These are phyloP conservation scores for Tetrax tetrax DNA, from an alignment of 2,113 vertebrate species.

Conservation along the genomic window DNA sequence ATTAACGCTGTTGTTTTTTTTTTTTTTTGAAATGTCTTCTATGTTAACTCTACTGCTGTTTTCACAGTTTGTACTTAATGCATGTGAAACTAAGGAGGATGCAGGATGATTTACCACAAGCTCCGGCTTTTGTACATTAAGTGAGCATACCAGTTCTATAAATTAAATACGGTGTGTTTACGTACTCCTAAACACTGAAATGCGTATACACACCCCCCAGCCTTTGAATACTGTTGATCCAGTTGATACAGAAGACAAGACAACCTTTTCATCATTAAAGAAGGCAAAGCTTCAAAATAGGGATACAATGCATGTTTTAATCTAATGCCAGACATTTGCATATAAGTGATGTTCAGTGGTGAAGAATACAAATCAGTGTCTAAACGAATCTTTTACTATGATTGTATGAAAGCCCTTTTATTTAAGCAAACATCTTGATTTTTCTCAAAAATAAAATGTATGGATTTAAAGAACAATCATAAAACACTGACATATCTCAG, in stretches of 20 bases:
- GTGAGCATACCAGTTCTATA: background rate
- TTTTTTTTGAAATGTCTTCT: background rate
- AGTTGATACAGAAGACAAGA: background rate
- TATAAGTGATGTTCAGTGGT: background rate
- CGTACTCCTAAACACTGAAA: background rate
- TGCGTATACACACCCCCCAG: fast-evolving
- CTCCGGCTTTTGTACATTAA: background rate
- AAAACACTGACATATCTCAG: background rate
- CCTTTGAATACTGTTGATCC: background rate
- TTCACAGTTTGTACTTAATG: background rate
- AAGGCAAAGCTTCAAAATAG: background rate
- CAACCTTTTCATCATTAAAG: background rate
- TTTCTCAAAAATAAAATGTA: background rate
- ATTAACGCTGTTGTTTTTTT: background rate
- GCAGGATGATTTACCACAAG: background rate
- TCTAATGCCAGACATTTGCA: background rate
- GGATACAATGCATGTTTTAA: fast-evolving
- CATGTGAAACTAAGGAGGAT: background rate
- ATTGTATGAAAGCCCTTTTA: background rate
- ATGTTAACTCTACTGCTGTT: background rate
- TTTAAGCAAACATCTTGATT: background rate
- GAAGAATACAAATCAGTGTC: background rate
- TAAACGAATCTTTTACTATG: background rate
- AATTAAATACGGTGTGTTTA: background rate
- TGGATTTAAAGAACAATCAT: background rate